These are phyloP conservation scores for Aegotheles bennettii DNA, from an alignment of 2,113 vertebrate genomes.

Conservation along the genomic window DNA sequence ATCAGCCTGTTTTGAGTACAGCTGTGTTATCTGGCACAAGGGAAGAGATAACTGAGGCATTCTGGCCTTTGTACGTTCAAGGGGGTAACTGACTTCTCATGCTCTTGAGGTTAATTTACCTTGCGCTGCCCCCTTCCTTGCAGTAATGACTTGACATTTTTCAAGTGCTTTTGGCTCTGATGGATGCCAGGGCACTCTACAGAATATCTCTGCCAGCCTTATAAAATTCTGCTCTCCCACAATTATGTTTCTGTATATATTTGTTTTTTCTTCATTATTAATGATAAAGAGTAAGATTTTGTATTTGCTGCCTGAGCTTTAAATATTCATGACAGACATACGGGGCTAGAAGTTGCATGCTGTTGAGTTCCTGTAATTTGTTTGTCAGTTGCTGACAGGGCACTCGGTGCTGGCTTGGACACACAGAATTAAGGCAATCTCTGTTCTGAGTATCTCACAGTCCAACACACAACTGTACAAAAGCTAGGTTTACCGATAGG, in stretches of 20 bases:
- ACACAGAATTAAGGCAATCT: background rate
- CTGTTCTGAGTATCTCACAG: background rate
- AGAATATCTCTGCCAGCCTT: background rate
- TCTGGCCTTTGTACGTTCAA: conserved; percentile 46
- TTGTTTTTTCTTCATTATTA: background rate
- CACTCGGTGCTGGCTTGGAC: background rate
- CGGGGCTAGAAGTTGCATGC: background rate
- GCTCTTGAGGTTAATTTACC: conserved; percentile 1
- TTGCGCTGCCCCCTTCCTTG: background rate
- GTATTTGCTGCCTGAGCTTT: background rate
- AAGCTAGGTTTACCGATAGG: background rate
- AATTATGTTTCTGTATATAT: background rate
- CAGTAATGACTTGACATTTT: conserved; percentile 61
- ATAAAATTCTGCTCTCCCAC: background rate
- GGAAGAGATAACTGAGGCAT: conserved; percentile 29
- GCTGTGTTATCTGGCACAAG: conserved; percentile 27
- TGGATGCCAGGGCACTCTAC: conserved; percentile 11
- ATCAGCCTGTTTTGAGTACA: conserved; percentile 34
- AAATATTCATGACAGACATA: background rate
- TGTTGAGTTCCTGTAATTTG: background rate
- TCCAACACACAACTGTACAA: background rate
- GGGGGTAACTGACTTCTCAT: background rate
- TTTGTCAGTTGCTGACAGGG: conserved; percentile 2
- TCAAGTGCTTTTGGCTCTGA: conserved; percentile 32
- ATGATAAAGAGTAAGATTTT: background rate